Base-by-base conservation (phyloP, 2,113 vertebrate species). In the Chunga burmeisteri region DNA sequence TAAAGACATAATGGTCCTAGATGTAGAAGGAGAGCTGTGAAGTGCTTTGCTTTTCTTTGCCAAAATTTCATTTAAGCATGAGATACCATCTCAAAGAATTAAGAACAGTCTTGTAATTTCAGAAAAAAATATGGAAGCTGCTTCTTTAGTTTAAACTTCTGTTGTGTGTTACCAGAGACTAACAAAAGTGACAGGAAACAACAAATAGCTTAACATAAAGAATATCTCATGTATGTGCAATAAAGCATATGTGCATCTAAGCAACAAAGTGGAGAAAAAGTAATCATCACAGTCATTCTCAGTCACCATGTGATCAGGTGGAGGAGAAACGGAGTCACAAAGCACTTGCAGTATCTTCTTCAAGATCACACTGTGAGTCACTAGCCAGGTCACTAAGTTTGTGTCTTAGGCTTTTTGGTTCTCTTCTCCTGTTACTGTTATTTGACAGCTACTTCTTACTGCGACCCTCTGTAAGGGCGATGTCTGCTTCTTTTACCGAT, bases 101-200 rank as follows among this genome's bases (percentile, higher is more conserved):
- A 68, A 94, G 90, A 92, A 58, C 25, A 82, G 92, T 63, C 62
- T 62, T 82, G 46, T 42, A 21, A 84, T 81, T 93, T 87, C 68
- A 81, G 44, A 91, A 56, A 58, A 89, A 85, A 94, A 55, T 65
- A 70, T 21, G 40, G 61, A 81, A 87, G 34, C 36, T 79, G 4
- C 34, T 85, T 79, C 56, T 87, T 59, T 32, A 49, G 21, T 65
- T 50, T 62, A 63, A 93, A 58, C 9, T 92, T 79, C 22, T 67
- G 30, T 71, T 85, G 25, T 8, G 12, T 62, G 17, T 74, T 81
- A 83, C 44, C 55, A 65, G 86, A 73, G 59, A 56, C 46, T 46
- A 77, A 58, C 34, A 83, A 50, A 91, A 86, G 29, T 40, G 62
- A 23, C n/a, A 32, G 19, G 9, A 85, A 61, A 70, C 26, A 80